Evolutionary conservation across 2,113 vertebrate genomes (phyloP).

Genomic region (Cephalophus harveyi): DNA sequence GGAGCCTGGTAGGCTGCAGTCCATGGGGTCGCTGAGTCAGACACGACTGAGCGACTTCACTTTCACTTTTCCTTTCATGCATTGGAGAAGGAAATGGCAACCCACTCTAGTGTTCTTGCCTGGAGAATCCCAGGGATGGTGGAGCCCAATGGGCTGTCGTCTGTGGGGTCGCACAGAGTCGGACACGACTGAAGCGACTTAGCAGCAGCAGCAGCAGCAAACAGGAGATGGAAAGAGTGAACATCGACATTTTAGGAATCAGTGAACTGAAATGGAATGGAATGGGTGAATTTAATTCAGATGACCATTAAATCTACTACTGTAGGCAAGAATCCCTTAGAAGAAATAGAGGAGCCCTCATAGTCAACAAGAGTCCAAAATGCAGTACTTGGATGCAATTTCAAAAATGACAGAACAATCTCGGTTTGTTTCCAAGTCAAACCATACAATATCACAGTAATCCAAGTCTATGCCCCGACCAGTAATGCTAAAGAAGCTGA

Average conservation of each 20-base stretch:
- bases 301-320: background rate
- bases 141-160: no score
- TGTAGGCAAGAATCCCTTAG: background rate
- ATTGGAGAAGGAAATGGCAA: no score
- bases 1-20: no score
- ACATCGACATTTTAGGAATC: background rate
- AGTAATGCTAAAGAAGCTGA: background rate
- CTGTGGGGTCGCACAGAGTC: no score
- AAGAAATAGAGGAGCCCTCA: background rate
- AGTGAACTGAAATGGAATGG: background rate
- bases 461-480: background rate
- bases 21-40: no score
- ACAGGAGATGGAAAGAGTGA: background rate
- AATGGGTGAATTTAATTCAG: background rate
- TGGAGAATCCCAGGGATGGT: no score
- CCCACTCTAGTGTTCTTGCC: no score
- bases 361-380: background rate
- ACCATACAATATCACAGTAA: background rate
- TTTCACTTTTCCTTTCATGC: no score
- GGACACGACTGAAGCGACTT: no score
- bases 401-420: background rate
- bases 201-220: background rate
- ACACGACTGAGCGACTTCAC: no score
- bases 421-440: background rate
- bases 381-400: background rate